Evolutionary conservation across 2,113 vertebrate species (phyloP).

Genomic region (Promerops cafer): DNA sequence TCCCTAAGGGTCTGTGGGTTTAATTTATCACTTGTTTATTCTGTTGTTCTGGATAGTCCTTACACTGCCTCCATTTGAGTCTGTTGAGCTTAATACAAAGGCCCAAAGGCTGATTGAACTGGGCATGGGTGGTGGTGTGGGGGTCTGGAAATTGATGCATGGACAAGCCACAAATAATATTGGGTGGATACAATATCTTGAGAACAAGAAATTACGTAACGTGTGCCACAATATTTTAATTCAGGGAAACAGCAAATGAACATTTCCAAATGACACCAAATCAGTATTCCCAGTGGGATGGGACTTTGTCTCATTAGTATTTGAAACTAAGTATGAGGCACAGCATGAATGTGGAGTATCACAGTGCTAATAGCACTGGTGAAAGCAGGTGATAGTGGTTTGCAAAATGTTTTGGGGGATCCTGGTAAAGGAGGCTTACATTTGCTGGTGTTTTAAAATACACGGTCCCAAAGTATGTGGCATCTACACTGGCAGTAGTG

Average conservation of each 20-base stretch:
- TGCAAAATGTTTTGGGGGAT: neutral
- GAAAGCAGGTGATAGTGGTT: neutral
- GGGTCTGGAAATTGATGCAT: neutral
- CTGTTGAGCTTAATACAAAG: neutral
- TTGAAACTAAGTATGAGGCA: neutral
- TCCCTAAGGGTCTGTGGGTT: neutral
- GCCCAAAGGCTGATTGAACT: neutral
- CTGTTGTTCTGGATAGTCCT: neutral
- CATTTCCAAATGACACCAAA: neutral
- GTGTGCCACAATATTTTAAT: neutral
- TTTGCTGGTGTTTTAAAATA: neutral
- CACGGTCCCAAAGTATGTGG: neutral
- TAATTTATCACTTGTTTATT: neutral
- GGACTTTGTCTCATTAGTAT: neutral
- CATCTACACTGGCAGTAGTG: neutral
- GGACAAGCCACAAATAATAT: neutral
- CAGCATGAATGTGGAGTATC: neutral
- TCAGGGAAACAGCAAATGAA: neutral
- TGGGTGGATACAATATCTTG: neutral
- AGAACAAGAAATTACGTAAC: neutral
- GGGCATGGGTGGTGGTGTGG: no score
- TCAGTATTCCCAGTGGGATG: neutral
- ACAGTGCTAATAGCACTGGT: neutral
- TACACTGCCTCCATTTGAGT: neutral
- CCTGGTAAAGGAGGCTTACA: neutral